Evolutionary conservation across 2,113 vertebrate genomes (phyloP).

Genomic region (Aspidoscelis tigris): DNA sequence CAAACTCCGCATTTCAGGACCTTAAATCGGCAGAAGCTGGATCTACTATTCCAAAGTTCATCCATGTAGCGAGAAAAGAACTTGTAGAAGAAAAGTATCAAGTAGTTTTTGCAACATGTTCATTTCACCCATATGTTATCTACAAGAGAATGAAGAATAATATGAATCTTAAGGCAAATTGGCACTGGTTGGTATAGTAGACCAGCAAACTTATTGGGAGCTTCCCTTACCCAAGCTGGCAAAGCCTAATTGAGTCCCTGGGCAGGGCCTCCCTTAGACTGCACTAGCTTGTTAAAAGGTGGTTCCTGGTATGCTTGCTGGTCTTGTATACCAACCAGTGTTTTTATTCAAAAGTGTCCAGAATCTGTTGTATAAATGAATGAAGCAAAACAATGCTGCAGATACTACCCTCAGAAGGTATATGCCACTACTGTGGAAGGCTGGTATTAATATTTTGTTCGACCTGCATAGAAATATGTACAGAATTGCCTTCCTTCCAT

Average conservation of each 20-base stretch:
- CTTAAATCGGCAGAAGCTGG: background rate
- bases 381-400: background rate
- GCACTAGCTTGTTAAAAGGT: no score
- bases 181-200: no score
- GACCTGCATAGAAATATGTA: background rate
- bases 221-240: no score
- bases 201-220: no score
- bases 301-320: no score
- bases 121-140: background rate
- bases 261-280: no score
- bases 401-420: background rate
- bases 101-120: background rate
- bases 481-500: slow-evolving; percentile 38
- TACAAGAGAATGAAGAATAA: background rate
- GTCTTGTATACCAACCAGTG: no score
- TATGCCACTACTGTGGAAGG: background rate
- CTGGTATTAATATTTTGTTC: background rate
- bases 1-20: no score
- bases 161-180: background rate
- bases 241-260: no score
- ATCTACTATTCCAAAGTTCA: background rate
- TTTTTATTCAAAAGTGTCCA: background rate
- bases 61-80: background rate
- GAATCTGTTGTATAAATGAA: background rate
- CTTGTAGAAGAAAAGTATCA: background rate